Base-by-base conservation (phyloP, 2,888 invertebrate genomes). In the Idaea aversata region DNA sequence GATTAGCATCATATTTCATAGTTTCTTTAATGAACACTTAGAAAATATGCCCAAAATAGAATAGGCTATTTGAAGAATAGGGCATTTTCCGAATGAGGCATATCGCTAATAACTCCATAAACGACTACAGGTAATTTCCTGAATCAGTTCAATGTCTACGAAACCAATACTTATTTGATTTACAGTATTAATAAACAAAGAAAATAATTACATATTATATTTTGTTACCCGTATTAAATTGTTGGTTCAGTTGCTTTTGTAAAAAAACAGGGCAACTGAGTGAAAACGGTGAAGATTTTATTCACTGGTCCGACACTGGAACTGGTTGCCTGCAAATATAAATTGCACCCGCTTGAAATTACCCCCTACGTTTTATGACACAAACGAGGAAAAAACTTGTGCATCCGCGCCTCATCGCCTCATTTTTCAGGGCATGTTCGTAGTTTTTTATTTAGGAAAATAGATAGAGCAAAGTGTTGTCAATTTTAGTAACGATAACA, bases 321-420 rank as follows among this genome's bases (percentile, higher is more conserved):
- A 78, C 81, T 77, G 77, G 83, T 78, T 82, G 80, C 78, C 79
- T 79, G 82, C 81, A 80, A 87, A 84, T 86, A 87, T 88, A 88
- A 89, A 88, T 85, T 86, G 85, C 81, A 78, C 79, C 79, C 79
- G 82, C 80, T 81, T 82, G 78, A 84, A 88, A 88, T 88, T 87
- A 87, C 84, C 83, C 59, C 83, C 81, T 82, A 83, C 84, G 80
- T 79, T 87, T 87, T 88, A 86, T 87, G 84, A 85, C 80, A 85
- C 80, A 81, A 85, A 81, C 78, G 81, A 80, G 70, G 82, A 82
- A 84, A 83, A 86, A 84, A 85, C 79, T 83, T 80, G 76, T 79
- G 75, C 79, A 78, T 79, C 79, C 78, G 76, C 75, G 78, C 75
- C 76, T 79, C 80, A 82, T 80, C 75, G 76, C 73, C 72, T 76